These are phyloP conservation scores for Drosophila gaucha DNA, from an alignment of 2,888 invertebrate genomes.

Conservation along the genomic window DNA sequence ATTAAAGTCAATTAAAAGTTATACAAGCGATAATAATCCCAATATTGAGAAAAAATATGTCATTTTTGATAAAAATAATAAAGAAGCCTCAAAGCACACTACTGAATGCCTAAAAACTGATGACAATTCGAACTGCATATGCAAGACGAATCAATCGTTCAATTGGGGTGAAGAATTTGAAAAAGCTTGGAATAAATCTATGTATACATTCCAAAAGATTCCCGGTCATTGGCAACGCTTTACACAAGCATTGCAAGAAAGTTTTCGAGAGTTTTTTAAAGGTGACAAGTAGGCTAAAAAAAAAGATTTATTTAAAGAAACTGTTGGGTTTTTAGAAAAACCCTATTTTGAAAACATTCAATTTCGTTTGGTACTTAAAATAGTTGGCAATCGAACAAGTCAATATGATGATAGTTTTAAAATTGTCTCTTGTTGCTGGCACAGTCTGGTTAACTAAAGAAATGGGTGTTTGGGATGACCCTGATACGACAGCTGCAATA, in stretches of 20 bases:
- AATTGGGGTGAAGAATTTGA: conserved; percentile 26
- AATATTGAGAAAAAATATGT: not conserved
- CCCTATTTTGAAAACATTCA: not conserved
- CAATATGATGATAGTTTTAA: conserved; percentile 24
- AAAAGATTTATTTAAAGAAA: not conserved
- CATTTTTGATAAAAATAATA: not conserved
- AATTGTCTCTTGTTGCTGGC: conserved; percentile 47
- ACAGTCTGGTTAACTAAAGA: conserved; percentile 41
- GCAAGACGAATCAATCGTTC: conserved; percentile 14
- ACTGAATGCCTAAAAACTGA: not conserved
- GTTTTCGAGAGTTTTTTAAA: conserved; percentile 22
- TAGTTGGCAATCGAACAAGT: conserved; percentile 16
- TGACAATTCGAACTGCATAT: conserved; percentile 8
- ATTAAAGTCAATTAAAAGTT: not conserved
- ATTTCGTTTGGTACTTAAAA: not conserved
- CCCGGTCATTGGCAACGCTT: conserved; percentile 42
- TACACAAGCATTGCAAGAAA: not conserved
- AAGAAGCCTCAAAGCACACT: too few species aligned
- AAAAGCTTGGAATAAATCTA: conserved; percentile 38
- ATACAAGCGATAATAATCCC: not conserved
- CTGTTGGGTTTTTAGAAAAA: not conserved
- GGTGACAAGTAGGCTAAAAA: conserved; percentile 33
- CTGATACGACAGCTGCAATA: conserved; percentile 31
- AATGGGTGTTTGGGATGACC: conserved; percentile 46
- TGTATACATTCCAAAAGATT: conserved; percentile 20